Evolutionary conservation across 2,888 invertebrate genomes (phyloP).

Genomic region (Idaea biselata): DNA sequence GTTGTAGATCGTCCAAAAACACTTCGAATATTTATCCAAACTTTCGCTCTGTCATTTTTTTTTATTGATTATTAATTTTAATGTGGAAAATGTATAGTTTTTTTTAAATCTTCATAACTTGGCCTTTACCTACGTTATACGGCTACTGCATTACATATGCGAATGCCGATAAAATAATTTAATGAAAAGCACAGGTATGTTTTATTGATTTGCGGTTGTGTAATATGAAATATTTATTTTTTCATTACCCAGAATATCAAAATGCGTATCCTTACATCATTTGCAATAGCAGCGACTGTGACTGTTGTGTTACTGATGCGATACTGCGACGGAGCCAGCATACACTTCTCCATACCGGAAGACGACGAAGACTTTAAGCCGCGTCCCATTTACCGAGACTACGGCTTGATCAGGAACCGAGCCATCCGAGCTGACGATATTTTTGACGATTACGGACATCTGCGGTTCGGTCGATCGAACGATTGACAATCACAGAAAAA

Average conservation of each 20-base stretch:
- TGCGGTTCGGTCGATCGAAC: conserved; percentile 85
- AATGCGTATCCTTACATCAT: conserved; percentile 54
- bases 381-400: conserved; percentile 76
- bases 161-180: neutral
- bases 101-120: no score
- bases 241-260: conserved; percentile 15
- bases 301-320: conserved; percentile 44
- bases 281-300: conserved; percentile 47
- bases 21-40: no score
- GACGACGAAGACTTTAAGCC: conserved; percentile 62
- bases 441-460: conserved; percentile 88
- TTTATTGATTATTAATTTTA: neutral
- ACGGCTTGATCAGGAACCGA: conserved; percentile 74
- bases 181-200: neutral
- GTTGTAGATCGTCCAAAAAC: no score
- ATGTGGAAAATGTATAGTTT: neutral
- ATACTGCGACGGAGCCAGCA: conserved; percentile 51
- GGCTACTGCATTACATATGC: no score
- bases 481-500: conserved; percentile 53
- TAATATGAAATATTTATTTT: neutral
- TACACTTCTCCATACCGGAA: conserved; percentile 49
- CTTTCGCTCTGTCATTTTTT: neutral
- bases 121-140: no score
- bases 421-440: conserved; percentile 78
- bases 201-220: neutral